Evolutionary conservation across 2,888 invertebrate genomes (phyloP), one percentile per base, ranked within the genome.

Genomic region (Boloria selene): DNA sequence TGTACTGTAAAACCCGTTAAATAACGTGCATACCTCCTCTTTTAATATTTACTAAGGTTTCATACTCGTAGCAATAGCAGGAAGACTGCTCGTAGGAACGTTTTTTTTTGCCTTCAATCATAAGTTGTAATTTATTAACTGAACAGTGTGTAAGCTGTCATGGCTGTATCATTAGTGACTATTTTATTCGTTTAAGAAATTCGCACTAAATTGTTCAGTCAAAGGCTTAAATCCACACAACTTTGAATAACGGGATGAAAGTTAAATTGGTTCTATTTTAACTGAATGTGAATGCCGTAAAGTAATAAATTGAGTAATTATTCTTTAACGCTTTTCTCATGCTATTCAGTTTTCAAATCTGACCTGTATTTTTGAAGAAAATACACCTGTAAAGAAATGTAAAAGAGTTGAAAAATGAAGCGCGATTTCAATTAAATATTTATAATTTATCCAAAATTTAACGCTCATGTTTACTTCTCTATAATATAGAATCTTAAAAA

Each of bases 251-350:
- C 80, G 79, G 80, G 73, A 71, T 70, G 72, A 77, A 80, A 82
- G 81, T 82, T 81, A 82, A 84, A 84, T 80, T 80, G 76, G 71
- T 75, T 79, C 79, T 75, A 80, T 83, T 84, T 83, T 81, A 82
- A 79, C 78, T 75, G 74, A 74, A 72, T 72, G 71, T 71, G 68
- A 68, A 61, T 66, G 72, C 73, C 38, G 56, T 64, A 77, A 79
- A 80, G 85, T 81, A 80, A 88, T 87, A 86, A 88, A 87, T 87
- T 87, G 87, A 85, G 86, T 87, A 86, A 87, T 88, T 88, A 87
- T 83, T 80, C 79, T 58, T 52, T 64, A 52, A 49, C 50, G 50
- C 16, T 38, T 47, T 31, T 49, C 59, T 50, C 50, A 49, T 50
- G 49, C 38, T 49, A 59, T 38, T 59, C 31, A 17, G 59, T 59